A percentile compares a stretch with the other conserved stretches of the same genome.
Conservation (phyloP, 1,140 invertebrate genomes). For the Dendrolimus punctatus region DNA sequence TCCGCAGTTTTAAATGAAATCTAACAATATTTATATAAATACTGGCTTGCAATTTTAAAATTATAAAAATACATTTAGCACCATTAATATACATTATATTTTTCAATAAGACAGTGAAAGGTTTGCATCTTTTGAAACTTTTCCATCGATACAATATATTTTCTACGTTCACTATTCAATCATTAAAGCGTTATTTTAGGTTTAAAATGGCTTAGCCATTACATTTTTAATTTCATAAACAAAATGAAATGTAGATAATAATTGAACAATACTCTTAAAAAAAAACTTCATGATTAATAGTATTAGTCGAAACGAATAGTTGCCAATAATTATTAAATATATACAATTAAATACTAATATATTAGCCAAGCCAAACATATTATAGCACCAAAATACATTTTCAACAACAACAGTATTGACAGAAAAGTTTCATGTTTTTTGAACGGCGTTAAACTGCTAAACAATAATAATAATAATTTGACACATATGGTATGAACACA, state of each 20-base stretch:
- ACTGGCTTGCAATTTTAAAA: background rate
- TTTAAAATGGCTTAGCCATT: conserved; percentile 47
- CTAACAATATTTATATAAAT: no score
- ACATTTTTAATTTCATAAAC: background rate
- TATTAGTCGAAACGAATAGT: conserved; percentile 33
- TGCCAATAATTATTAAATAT: conserved; percentile 62
- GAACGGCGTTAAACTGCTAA: background rate
- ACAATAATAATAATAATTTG: no score
- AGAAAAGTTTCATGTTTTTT: conserved; percentile 59
- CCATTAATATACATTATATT: conserved; percentile 19
- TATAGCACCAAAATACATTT: conserved; percentile 64
- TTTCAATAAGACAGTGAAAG: conserved; percentile 50
- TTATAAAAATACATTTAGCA: conserved; percentile 16
- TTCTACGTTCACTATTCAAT: conserved; percentile 43
- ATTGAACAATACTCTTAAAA: conserved; percentile 2
- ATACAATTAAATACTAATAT: conserved; percentile 58
- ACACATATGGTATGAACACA: no score
- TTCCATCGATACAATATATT: conserved; percentile 52
- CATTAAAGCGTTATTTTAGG: conserved; percentile 52
- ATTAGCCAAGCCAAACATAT: conserved; percentile 68
- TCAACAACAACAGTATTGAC: conserved; percentile 42
- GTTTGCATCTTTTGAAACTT: conserved; percentile 42
- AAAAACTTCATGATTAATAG: conserved; percentile 1
- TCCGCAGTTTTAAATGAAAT: no score
- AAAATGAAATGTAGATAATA: background rate